Conservation (phyloP, 2,888 invertebrate species). For the Chironomus riparius region DNA sequence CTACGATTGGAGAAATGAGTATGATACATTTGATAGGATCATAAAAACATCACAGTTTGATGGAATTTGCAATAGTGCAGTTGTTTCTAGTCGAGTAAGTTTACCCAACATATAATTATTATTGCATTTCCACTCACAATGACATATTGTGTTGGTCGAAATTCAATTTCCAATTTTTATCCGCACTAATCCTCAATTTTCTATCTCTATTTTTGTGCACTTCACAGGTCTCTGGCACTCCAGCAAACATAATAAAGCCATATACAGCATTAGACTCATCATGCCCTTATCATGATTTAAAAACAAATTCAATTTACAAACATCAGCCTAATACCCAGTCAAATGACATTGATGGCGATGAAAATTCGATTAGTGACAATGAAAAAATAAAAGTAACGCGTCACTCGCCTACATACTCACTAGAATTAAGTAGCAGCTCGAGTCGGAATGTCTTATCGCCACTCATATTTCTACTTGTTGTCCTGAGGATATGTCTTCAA, state of each 20-base stretch:
- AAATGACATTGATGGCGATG: constrained; percentile 1
- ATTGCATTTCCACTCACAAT: neutral
- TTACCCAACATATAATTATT: neutral
- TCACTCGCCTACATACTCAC: constrained; percentile 9
- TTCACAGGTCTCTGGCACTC: constrained; percentile 10
- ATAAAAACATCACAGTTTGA: constrained; percentile 18
- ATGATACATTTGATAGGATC: constrained; percentile 11
- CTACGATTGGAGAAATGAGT: constrained; percentile 62
- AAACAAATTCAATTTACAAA: constrained; percentile 17
- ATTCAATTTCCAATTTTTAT: neutral
- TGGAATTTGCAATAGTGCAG: constrained; percentile 21
- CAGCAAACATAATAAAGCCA: constrained; percentile 21
- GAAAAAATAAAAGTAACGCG: constrained; percentile 12
- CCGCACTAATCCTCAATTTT: neutral
- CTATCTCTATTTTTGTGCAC: too few species aligned
- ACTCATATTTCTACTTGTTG: neutral
- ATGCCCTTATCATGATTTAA: constrained; percentile 14
- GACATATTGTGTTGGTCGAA: neutral
- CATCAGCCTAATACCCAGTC: neutral
- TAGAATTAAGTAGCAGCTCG: constrained; percentile 23
- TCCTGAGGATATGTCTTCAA: neutral
- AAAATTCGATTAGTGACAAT: neutral
- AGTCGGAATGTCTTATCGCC: neutral
- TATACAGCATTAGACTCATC: constrained; percentile 2
- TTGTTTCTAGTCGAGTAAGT: constrained; percentile 25